A percentile compares a stretch with the other conserved stretches of the same genome.
These are phyloP conservation scores for Calyptomena viridis DNA, from an alignment of 2,113 vertebrate species.

Conservation along the genomic window DNA sequence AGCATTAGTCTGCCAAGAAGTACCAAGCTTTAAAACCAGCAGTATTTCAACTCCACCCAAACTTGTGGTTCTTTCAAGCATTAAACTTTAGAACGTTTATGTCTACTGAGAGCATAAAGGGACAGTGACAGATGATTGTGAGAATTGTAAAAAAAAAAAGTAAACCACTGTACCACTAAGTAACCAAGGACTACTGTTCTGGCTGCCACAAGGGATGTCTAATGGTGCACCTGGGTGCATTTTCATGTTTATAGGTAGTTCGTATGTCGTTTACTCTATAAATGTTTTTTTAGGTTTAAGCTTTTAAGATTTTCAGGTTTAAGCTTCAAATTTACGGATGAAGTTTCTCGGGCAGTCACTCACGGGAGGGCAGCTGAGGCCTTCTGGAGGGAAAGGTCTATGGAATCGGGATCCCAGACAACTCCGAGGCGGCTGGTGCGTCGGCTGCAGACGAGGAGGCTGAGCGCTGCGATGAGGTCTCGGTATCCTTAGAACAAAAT, in stretches of 20 bases:
- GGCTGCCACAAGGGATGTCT: background rate
- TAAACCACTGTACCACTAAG: background rate
- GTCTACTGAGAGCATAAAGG: background rate
- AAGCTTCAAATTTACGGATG: background rate
- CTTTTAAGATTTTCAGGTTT: background rate
- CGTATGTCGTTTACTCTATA: rapidly evolving
- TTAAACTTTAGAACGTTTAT: background rate
- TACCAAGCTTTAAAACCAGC: background rate
- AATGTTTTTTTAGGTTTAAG: background rate
- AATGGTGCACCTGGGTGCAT: rapidly evolving
- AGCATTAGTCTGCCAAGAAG: background rate
- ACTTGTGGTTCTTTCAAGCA: background rate
- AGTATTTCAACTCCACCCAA: background rate
- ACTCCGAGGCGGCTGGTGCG: rapidly evolving
- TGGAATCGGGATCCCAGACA: rapidly evolving
- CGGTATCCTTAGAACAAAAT: background rate
- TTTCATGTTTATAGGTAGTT: rapidly evolving
- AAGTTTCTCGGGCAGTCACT: too few relatives aligned
- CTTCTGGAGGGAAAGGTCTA: background rate
- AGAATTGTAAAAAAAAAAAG: background rate
- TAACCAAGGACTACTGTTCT: background rate
- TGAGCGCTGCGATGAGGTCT: rapidly evolving
- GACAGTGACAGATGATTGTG: rapidly evolving
- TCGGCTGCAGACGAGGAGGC: rapidly evolving
- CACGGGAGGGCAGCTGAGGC: background rate